Evolutionary conservation across 2,113 vertebrate genomes (phyloP), one percentile per base, ranked within the genome.

Genomic region (Odocoileus hemionus): DNA sequence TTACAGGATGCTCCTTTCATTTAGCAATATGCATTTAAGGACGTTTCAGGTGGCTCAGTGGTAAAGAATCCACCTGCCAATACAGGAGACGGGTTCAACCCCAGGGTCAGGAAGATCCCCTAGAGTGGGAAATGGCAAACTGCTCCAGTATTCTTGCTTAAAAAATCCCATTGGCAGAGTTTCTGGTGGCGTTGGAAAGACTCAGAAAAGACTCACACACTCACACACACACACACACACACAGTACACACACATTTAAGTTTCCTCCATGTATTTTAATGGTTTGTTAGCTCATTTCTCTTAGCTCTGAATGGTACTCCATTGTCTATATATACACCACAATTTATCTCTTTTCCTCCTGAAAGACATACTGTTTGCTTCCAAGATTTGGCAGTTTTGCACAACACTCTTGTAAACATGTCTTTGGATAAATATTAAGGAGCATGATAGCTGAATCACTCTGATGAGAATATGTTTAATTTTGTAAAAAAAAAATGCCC

Each of bases 81-180:
- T 0, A 2, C 10, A 70, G n/a, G 17, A 70, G 70, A 43, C 36
- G 12, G 6, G 3, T 43, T 76, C 3, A 0, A 76, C 36, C 36
- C 23, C 0, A 0, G 3, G 70, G 5, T 76, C 21, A 26, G 70
- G 36, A 43, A 43, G 23, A 76, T 26, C 11, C 70, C 6, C 36
- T 76, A 43, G 36, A 76, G 70, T 39, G 12, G 36, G 36, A 76
- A 76, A 43, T 14, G 70, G 36, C 3, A 43, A 76, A 23, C 70
- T 0, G 0, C 23, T 70, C 19, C 67, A 70, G n/a, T 39, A 70
- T 70, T 43, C 21, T 43, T 76, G 5, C 6, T 36, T 76, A 23
- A 76, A 76, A 74, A 76, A 76, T 76, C 36, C 36, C 39, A 76
- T 76, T 36, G 6, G 36, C 11, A 25, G 21, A 76, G 36, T 76